phyloP scores from a whole-genome alignment of 2,113 vertebrate genomes.

The Aramus guarauna region DNA sequence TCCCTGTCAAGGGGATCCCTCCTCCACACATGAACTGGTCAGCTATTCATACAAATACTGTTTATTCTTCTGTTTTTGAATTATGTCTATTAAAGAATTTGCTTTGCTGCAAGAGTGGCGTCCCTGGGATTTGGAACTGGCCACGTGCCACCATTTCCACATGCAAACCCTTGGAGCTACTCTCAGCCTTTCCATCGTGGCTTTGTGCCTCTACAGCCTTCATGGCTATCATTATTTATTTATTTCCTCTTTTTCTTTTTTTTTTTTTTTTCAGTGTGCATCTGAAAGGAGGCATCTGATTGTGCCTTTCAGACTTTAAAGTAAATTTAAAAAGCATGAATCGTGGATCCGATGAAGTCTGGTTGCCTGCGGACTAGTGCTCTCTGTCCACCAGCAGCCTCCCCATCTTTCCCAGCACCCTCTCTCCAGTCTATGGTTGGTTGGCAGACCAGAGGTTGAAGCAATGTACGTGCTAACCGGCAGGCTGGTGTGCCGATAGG shows the following conservation, averaged over 20 bases:
- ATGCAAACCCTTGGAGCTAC: slow-evolving; percentile 5
- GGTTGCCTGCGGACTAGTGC: neutral
- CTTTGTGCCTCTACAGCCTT: slow-evolving; percentile 24
- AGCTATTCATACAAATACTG: slow-evolving; percentile 32
- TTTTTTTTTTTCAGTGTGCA: neutral
- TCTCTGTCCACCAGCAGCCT: neutral
- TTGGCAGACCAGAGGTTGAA: neutral
- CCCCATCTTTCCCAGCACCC: neutral
- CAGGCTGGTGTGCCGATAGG: neutral
- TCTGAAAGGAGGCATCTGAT: neutral
- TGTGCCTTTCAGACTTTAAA: neutral
- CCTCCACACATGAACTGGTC: slow-evolving; percentile 42
- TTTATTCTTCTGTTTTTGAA: slow-evolving; percentile 57
- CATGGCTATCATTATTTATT: neutral
- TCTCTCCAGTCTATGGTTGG: neutral
- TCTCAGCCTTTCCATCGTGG: slow-evolving; percentile 17
- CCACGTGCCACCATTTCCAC: neutral
- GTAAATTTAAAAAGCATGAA: neutral
- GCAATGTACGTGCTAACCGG: rapidly evolving
- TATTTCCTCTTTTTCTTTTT: neutral
- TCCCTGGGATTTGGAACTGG: slow-evolving; percentile 50
- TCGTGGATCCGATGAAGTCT: rapidly evolving
- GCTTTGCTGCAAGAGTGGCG: neutral
- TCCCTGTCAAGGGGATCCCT: slow-evolving; percentile 27
- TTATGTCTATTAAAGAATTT: slow-evolving; percentile 55